Evolutionary conservation across 2,113 vertebrate genomes (phyloP).

Genomic region (Bostrychus sinensis): DNA sequence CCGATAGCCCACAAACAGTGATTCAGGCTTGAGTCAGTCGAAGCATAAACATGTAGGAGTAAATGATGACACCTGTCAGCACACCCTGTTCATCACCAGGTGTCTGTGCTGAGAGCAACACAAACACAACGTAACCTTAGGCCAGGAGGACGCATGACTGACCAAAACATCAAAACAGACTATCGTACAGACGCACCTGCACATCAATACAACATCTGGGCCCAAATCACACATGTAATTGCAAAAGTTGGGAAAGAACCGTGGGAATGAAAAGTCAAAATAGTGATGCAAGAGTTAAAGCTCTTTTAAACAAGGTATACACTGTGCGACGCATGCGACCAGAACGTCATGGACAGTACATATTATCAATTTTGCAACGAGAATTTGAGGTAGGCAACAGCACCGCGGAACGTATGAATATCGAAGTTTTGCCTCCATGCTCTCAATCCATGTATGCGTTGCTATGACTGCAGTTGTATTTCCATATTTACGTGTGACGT

Average conservation of each 20-base stretch:
- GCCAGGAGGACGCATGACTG: constrained; percentile 56
- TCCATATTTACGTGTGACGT: no score
- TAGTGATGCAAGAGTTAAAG: background rate
- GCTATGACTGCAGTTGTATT: no score
- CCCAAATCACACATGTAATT: background rate
- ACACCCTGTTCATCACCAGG: constrained; percentile 22
- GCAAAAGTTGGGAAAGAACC: background rate
- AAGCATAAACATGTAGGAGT: constrained; percentile 40
- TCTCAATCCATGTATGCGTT: no score
- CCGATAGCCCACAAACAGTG: constrained; percentile 26
- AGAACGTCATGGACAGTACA: no score
- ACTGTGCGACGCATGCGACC: no score
- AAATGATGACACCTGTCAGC: constrained; percentile 49
- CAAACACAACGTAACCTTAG: constrained; percentile 31
- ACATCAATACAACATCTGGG: constrained; percentile 15
- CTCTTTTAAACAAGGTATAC: no score
- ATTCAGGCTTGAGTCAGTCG: constrained; percentile 15
- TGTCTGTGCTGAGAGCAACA: constrained; percentile 23
- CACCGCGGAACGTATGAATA: no score
- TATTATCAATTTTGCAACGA: no score
- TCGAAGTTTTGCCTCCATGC: no score
- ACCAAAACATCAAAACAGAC: constrained; percentile 61
- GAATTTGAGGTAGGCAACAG: no score
- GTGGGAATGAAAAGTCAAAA: background rate
- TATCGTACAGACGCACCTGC: constrained; percentile 53